A percentile compares a stretch with the other conserved stretches of the same genome.
phyloP scores from a whole-genome alignment of 1,140 invertebrate genomes.

The Colletes latitarsis region DNA sequence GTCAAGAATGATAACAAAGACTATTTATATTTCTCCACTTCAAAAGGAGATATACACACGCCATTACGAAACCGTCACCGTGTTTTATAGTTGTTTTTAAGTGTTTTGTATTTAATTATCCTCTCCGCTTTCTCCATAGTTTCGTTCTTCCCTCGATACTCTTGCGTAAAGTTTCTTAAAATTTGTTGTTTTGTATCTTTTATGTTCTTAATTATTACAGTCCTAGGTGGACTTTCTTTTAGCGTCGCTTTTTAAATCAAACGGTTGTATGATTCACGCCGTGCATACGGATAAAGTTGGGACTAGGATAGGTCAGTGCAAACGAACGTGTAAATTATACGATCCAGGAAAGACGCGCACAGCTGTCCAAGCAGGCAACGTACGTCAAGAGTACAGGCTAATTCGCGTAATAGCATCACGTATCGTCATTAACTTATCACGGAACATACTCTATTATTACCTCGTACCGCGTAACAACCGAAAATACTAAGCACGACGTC shows the following conservation, averaged over 20 bases:
- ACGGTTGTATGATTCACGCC: not conserved
- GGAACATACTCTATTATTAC: not conserved
- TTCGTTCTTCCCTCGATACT: too few relatives aligned
- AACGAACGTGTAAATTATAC: not conserved
- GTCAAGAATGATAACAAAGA: too few relatives aligned
- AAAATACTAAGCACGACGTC: not conserved
- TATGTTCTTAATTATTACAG: too few relatives aligned
- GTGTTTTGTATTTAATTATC: too few relatives aligned
- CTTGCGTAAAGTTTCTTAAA: too few relatives aligned
- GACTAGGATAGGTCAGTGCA: conserved; percentile 27
- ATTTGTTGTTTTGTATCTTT: too few relatives aligned
- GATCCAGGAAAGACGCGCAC: not conserved
- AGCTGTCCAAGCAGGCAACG: not conserved
- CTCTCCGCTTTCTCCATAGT: too few relatives aligned
- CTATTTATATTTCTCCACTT: too few relatives aligned
- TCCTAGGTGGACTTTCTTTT: too few relatives aligned
- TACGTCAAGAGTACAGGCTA: not conserved
- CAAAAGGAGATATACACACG: too few relatives aligned
- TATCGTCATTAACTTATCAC: not conserved
- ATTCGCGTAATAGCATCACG: not conserved
- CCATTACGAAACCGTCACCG: too few relatives aligned
- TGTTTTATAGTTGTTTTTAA: too few relatives aligned
- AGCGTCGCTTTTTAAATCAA: not conserved
- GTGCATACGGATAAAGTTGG: not conserved
- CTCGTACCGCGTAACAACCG: not conserved